Base-by-base conservation (phyloP, 2,888 invertebrate species). In the Platypus cylindrus region DNA sequence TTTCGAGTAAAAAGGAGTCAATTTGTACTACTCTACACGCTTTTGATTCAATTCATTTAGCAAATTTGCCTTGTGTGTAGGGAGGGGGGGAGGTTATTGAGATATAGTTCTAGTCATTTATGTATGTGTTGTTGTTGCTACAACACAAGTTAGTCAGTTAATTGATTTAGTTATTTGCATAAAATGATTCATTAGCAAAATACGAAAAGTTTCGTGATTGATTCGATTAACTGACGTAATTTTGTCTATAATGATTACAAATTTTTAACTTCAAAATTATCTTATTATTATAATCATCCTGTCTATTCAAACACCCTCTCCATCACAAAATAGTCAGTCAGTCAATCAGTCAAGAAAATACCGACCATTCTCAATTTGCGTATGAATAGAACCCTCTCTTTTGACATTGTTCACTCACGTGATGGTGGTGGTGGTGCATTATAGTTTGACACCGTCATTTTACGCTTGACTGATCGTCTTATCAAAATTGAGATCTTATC, bases 381-480 rank as follows among this genome's bases (percentile, higher is more conserved):
- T 60, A 59, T 60, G 60, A 60, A 60, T 57, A n/a, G n/a, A n/a
- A n/a, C n/a, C n/a, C n/a, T n/a, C n/a, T n/a, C n/a, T n/a, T n/a
- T n/a, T n/a, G n/a, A n/a, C n/a, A n/a, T n/a, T n/a, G n/a, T n/a
- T n/a, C n/a, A n/a, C n/a, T n/a, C n/a, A n/a, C n/a, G n/a, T n/a
- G n/a, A n/a, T n/a, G n/a, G n/a, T n/a, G n/a, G n/a, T n/a, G n/a
- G n/a, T n/a, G n/a, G n/a, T n/a, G 30, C 26, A 35, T 41, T 59
- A 54, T 55, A 48, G 49, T 58, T 57, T 60, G 60, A 61, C 61
- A 61, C 58, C 59, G 60, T 59, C 58, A 61, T 61, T 61, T 61
- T 60, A 59, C 55, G 55, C 58, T 51, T 58, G 60, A 60, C 55
- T 57, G 61, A 59, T 59, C 59, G 35, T 37, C 41, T 37, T 34